These are phyloP conservation scores for Leptopilina syphax DNA, from an alignment of 2,888 invertebrate species.

Conservation along the genomic window DNA sequence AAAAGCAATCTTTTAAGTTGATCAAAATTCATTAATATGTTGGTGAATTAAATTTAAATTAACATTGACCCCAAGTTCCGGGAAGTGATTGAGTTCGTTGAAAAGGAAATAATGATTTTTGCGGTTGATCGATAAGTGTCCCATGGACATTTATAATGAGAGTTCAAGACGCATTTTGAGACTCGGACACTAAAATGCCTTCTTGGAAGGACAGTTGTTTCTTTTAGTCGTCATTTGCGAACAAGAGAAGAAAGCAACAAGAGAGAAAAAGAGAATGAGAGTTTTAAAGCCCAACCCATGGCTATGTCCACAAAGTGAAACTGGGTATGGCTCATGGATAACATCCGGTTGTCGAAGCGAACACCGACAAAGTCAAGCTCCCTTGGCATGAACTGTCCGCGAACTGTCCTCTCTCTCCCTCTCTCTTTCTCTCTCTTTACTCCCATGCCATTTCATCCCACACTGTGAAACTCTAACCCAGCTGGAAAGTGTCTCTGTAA, in stretches of 20 bases:
- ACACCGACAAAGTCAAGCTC: constrained; percentile 44
- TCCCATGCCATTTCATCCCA: constrained; percentile 10
- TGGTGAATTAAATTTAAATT: not conserved
- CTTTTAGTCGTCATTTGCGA: not conserved
- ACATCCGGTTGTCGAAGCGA: constrained; percentile 47
- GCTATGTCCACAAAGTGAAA: constrained; percentile 39
- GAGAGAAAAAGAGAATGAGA: not conserved
- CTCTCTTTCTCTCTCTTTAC: not conserved
- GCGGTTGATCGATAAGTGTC: constrained; percentile 15
- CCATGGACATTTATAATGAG: not conserved
- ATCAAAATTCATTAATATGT: not conserved
- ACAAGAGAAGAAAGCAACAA: not conserved
- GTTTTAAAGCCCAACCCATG: constrained; percentile 23
- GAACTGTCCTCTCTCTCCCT: constrained; percentile 8
- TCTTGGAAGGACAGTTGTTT: constrained; percentile 10
- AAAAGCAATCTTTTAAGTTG: no score
- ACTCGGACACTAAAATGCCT: constrained; percentile 1
- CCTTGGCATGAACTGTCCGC: constrained; percentile 28
- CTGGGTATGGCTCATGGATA: constrained; percentile 50
- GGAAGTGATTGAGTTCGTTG: not conserved
- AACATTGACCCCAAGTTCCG: not conserved
- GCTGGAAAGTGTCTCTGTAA: constrained; percentile 37
- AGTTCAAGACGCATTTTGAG: not conserved
- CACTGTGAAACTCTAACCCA: constrained; percentile 33
- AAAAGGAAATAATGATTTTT: constrained; percentile 27